phyloP scores from a whole-genome alignment of 2,888 invertebrate genomes.

The Drosophila rubida region DNA sequence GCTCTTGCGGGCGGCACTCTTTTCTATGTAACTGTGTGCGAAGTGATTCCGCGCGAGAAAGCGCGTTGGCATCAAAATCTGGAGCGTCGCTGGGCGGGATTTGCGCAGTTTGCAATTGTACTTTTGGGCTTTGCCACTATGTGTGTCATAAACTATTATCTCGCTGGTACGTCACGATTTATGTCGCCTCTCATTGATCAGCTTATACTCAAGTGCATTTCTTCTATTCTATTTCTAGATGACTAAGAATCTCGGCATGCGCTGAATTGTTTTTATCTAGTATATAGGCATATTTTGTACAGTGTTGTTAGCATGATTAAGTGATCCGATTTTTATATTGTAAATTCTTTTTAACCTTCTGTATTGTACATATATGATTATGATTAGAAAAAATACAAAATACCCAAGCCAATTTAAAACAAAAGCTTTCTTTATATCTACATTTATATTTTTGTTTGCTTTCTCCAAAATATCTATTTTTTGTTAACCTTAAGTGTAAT shows the following conservation, averaged over 20 bases:
- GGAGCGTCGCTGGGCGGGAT: slow-evolving; percentile 86
- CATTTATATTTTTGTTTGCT: slow-evolving; percentile 66
- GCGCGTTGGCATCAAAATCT: slow-evolving; percentile 89
- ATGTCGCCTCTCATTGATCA: neutral
- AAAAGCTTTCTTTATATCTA: slow-evolving; percentile 51
- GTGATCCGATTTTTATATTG: slow-evolving; percentile 14
- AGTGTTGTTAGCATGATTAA: slow-evolving; percentile 24
- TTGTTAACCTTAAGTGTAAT: slow-evolving; percentile 54
- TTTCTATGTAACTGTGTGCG: slow-evolving; percentile 91
- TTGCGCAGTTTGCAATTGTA: slow-evolving; percentile 88
- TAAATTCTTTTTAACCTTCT: slow-evolving; percentile 11
- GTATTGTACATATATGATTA: slow-evolving; percentile 24
- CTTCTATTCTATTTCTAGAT: slow-evolving; percentile 36
- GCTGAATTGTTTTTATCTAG: slow-evolving; percentile 6
- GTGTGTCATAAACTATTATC: slow-evolving; percentile 87
- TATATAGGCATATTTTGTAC: slow-evolving; percentile 23
- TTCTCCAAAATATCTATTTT: slow-evolving; percentile 59
- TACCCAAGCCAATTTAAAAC: neutral
- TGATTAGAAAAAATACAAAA: slow-evolving; percentile 14
- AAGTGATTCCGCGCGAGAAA: slow-evolving; percentile 91
- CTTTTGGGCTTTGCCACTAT: slow-evolving; percentile 88
- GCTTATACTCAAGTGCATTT: slow-evolving; percentile 2
- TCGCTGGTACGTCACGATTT: slow-evolving; percentile 83
- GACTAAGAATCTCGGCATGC: slow-evolving; percentile 50
- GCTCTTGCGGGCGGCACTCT: slow-evolving; percentile 91